Evolutionary conservation across 2,113 vertebrate genomes (phyloP).

Genomic region (Corythornis cristatus): DNA sequence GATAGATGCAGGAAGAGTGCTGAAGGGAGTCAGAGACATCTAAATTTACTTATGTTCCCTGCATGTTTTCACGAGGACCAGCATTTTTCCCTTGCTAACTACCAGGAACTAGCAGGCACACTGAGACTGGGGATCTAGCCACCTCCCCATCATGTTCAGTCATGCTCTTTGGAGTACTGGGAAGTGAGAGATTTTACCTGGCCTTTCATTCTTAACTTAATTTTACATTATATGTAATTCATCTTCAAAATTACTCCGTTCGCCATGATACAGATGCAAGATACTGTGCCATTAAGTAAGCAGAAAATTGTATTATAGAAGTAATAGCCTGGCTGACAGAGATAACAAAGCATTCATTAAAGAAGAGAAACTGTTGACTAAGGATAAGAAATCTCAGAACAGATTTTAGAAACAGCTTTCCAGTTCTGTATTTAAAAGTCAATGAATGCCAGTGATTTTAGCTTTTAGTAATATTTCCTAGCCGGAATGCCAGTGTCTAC

Average conservation of each 20-base stretch:
- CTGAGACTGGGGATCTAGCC: neutral
- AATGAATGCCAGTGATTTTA: neutral
- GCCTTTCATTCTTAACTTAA: neutral
- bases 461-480: neutral
- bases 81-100: neutral
- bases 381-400: neutral
- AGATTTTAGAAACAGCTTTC: neutral
- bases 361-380: neutral
- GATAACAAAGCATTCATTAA: neutral
- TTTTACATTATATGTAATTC: neutral
- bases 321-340: neutral
- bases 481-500: neutral
- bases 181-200: neutral
- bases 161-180: neutral
- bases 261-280: neutral
- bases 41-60: neutral
- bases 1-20: neutral
- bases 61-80: neutral
- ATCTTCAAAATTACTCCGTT: neutral
- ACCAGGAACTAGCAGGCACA: neutral
- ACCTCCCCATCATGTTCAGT: neutral
- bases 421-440: neutral
- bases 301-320: conserved; percentile 24
- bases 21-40: neutral
- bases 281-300: neutral